A percentile compares a stretch with the other conserved stretches of the same genome.
Conservation (phyloP, 2,797 vertebrate species). For the Smutsia gigantea region DNA sequence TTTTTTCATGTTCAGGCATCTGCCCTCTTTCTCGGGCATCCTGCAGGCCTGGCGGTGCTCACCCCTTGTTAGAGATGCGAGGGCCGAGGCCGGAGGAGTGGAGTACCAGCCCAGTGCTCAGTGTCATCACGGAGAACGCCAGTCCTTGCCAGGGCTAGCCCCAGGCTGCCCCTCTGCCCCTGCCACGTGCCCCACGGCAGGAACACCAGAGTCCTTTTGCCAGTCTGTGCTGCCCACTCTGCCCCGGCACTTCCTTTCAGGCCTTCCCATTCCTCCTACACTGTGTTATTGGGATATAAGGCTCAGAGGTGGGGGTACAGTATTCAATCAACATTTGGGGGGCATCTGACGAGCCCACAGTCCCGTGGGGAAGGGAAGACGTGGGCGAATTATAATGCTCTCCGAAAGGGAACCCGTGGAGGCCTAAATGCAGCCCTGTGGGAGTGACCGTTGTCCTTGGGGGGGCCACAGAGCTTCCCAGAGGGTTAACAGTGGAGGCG, state of each 20-base stretch:
- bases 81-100: not conserved
- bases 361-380: rapidly evolving
- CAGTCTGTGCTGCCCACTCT: not conserved
- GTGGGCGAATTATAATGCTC: no score
- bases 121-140: rapidly evolving
- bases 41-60: not conserved
- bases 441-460: not conserved
- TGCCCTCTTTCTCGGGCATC: not conserved
- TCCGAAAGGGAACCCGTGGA: not conserved
- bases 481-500: not conserved
- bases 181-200: rapidly evolving
- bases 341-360: not conserved
- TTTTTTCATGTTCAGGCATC: rapidly evolving
- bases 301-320: not conserved
- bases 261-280: not conserved
- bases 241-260: not conserved
- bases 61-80: not conserved
- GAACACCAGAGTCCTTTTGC: rapidly evolving
- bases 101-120: not conserved
- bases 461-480: not conserved
- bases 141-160: rapidly evolving
- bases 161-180: rapidly evolving
- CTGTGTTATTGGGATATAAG: not conserved
- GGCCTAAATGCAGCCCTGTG: not conserved
- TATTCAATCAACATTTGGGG: not conserved